These are phyloP conservation scores for Tragulus kanchil DNA, from an alignment of 2,113 vertebrate genomes.

Conservation along the genomic window DNA sequence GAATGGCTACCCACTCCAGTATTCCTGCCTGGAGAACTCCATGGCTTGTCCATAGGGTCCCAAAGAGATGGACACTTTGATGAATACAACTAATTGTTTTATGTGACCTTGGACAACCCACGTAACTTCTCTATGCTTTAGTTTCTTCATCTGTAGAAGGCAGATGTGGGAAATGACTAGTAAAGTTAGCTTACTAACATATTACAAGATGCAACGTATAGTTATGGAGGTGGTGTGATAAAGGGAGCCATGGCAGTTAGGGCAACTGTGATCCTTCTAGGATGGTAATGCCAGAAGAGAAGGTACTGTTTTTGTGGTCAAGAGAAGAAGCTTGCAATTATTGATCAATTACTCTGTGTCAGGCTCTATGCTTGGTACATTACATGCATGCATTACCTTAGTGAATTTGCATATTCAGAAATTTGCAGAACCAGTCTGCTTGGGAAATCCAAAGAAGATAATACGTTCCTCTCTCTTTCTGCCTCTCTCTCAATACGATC, in stretches of 20 bases:
- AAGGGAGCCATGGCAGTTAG: background rate
- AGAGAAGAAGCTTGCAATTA: background rate
- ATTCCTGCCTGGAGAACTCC: too few relatives aligned
- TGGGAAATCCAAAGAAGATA: background rate
- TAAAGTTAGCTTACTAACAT: constrained; percentile 16
- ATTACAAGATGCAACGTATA: background rate
- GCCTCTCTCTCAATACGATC: background rate
- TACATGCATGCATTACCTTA: background rate
- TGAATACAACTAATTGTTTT: background rate
- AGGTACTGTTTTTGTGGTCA: background rate
- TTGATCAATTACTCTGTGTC: background rate
- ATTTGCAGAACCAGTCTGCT: background rate
- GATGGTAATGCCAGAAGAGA: background rate
- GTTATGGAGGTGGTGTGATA: background rate
- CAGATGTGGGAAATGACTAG: background rate
- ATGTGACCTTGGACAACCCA: background rate
- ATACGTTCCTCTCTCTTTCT: background rate
- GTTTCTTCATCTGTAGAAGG: constrained; percentile 16
- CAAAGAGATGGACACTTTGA: too few relatives aligned
- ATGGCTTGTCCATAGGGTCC: too few relatives aligned
- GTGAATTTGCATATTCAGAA: constrained; percentile 10
- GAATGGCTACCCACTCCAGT: too few relatives aligned
- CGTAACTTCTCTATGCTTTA: background rate
- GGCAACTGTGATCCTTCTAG: background rate
- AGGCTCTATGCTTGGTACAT: background rate